Evolutionary conservation across 1,140 invertebrate species (phyloP).

Genomic region (Oedothorax gibbosus): DNA sequence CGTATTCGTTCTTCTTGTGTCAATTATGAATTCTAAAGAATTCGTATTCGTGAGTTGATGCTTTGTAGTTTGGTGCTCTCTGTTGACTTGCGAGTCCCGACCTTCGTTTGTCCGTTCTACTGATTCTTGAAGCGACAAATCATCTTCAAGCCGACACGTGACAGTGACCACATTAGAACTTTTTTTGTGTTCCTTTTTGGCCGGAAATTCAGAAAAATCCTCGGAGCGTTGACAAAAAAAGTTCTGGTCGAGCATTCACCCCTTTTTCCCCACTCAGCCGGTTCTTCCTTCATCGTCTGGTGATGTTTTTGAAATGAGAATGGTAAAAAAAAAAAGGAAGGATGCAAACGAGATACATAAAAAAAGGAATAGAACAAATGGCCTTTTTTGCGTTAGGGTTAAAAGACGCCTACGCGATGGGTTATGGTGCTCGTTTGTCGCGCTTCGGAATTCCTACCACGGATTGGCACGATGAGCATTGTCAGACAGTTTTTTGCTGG

Average conservation of each 20-base stretch:
- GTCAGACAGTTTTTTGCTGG: background rate
- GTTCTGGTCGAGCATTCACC: conserved; percentile 48
- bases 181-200: conserved; percentile 19
- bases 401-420: conserved; percentile 17
- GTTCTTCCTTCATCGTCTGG: conserved; percentile 51
- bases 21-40: too few species aligned
- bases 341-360: conserved; percentile 13
- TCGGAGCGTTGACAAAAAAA: conserved; percentile 32
- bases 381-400: conserved; percentile 3
- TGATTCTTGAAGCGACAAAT: background rate
- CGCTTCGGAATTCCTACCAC: conserved; percentile 16
- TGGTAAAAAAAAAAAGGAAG: conserved; percentile 16
- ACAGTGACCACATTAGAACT: conserved; percentile 6
- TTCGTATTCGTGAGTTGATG: background rate
- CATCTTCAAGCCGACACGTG: too few species aligned
- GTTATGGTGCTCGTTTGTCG: conserved; percentile 10
- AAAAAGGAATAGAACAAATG: background rate
- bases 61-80: background rate
- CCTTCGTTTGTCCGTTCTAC: conserved; percentile 31
- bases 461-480: background rate
- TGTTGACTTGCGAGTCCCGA: background rate
- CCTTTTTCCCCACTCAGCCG: conserved; percentile 45
- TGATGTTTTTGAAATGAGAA: background rate
- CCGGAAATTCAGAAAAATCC: conserved; percentile 51
- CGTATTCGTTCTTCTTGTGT: too few species aligned